Evolutionary conservation across 2,888 invertebrate genomes (phyloP).

Genomic region (Phyllotreta striolata): DNA sequence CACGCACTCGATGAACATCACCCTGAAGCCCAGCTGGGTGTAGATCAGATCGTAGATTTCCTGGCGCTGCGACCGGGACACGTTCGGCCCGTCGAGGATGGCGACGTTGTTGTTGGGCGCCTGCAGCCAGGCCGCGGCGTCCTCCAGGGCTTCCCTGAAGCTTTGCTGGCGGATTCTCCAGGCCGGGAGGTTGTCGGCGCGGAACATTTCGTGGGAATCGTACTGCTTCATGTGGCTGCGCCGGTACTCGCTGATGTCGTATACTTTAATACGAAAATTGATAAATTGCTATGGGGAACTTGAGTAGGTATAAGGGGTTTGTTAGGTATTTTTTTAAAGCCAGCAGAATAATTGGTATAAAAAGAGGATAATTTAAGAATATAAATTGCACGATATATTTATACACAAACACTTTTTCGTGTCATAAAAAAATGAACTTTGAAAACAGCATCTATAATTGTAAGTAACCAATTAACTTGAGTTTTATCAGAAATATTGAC

Average conservation of each 20-base stretch:
- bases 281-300: neutral
- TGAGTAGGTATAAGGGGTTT: neutral
- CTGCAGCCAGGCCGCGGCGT: constrained; percentile 83
- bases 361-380: too few relatives aligned
- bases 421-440: too few relatives aligned
- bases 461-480: too few relatives aligned
- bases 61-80: constrained; percentile 81
- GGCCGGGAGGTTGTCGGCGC: constrained; percentile 84
- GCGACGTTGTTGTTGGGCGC: constrained; percentile 67
- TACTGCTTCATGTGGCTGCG: constrained; percentile 83
- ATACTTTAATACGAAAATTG: constrained; percentile 69
- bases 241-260: constrained; percentile 92
- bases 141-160: constrained; percentile 84
- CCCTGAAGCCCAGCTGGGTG: constrained; percentile 78
- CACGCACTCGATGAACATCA: constrained; percentile 91
- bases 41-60: constrained; percentile 78
- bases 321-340: neutral
- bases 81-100: constrained; percentile 93
- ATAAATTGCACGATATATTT: too few relatives aligned
- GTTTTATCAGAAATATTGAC: too few relatives aligned
- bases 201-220: constrained; percentile 87
- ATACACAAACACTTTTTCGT: too few relatives aligned
- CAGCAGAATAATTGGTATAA: too few relatives aligned
- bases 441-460: too few relatives aligned
- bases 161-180: constrained; percentile 82